Conservation (phyloP, 2,888 invertebrate species). For the Drosophila leonis region DNA sequence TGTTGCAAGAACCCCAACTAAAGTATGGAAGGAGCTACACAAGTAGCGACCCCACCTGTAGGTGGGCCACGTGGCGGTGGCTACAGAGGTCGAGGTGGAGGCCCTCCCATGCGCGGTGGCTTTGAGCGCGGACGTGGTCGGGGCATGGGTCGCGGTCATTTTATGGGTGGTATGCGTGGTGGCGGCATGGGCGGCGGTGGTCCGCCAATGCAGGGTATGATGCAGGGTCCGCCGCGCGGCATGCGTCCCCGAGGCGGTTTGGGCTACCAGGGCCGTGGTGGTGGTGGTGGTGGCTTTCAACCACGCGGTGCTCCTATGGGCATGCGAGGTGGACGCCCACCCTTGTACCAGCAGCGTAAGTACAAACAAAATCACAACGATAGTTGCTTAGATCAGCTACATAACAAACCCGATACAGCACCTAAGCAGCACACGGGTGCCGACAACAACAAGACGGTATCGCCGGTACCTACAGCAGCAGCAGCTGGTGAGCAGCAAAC, state of each 20-base stretch:
- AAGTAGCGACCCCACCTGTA: constrained; percentile 73
- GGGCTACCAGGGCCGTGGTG: constrained; percentile 82
- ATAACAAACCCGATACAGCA: constrained; percentile 56
- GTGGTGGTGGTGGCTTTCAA: constrained; percentile 71
- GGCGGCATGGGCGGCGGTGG: constrained; percentile 81
- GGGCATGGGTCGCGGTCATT: constrained; percentile 85
- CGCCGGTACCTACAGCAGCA: constrained; percentile 78
- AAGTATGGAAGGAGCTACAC: constrained; percentile 78
- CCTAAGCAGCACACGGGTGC: constrained; percentile 84
- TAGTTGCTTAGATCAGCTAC: background rate
- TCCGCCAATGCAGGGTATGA: constrained; percentile 80
- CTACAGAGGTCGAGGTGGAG: constrained; percentile 83
- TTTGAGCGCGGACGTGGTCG: constrained; percentile 85
- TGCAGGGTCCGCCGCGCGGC: constrained; percentile 78
- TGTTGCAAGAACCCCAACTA: constrained; percentile 19
- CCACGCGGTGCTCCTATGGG: constrained; percentile 84
- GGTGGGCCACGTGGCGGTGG: constrained; percentile 83
- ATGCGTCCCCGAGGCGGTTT: constrained; percentile 83
- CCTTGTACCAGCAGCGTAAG: constrained; percentile 84
- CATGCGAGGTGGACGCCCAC: constrained; percentile 83
- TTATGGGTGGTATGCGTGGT: constrained; percentile 82
- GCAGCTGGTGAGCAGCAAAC: constrained; percentile 46
- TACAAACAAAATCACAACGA: constrained; percentile 20
- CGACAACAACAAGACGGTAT: constrained; percentile 84
- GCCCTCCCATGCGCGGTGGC: constrained; percentile 83